Evolutionary conservation across 2,888 invertebrate genomes (phyloP).

Genomic region (Idaea dimidiata): DNA sequence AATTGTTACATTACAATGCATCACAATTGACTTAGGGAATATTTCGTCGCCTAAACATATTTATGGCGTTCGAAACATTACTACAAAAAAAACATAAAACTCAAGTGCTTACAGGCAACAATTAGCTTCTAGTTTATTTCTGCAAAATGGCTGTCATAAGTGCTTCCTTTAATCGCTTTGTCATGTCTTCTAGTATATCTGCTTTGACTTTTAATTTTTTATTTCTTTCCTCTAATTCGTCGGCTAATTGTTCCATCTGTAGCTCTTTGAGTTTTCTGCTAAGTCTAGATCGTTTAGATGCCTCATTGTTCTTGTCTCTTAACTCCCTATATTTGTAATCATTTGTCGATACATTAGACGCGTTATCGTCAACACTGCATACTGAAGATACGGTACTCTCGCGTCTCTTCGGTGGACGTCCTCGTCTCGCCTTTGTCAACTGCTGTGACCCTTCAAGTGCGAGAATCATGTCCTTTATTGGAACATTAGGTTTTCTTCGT

Average conservation of each 20-base stretch:
- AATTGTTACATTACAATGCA: conserved; percentile 1
- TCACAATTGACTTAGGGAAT: not conserved
- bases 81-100: not conserved
- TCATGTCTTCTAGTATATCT: conserved; percentile 84
- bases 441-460: conserved; percentile 65
- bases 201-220: conserved; percentile 83
- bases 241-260: conserved; percentile 77
- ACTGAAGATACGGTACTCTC: conserved; percentile 69
- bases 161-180: conserved; percentile 83
- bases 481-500: conserved; percentile 61
- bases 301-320: conserved; percentile 89
- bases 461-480: conserved; percentile 68
- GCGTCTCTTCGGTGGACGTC: conserved; percentile 79
- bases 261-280: conserved; percentile 83
- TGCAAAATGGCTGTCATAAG: conserved; percentile 84
- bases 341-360: conserved; percentile 59
- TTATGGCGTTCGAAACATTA: not conserved
- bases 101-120: not conserved
- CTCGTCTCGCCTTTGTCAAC: conserved; percentile 66
- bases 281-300: conserved; percentile 86
- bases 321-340: conserved; percentile 84
- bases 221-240: conserved; percentile 83
- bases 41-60: conserved; percentile 5
- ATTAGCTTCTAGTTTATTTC: conserved; percentile 52
- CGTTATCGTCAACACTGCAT: conserved; percentile 69